Evolutionary conservation across 1,140 invertebrate genomes (phyloP), one percentile per base, ranked within the genome.

Genomic region (Carcinoscorpius rotundicauda): DNA sequence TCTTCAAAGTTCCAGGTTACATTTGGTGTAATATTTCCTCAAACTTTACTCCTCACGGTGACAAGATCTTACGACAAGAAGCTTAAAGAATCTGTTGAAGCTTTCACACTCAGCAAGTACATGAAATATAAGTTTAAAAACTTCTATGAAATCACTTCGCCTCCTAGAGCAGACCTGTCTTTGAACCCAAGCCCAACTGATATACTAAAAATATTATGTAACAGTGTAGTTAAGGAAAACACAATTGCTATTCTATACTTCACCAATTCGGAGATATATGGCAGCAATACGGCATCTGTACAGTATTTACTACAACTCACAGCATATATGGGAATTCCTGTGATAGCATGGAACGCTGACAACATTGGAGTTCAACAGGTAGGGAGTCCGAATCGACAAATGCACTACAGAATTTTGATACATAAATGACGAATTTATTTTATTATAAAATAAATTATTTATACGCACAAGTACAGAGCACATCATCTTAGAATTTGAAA

Each of bases 261-360:
- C 78, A 93, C 92, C 86, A 94, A 94, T 79, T 88, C 91, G 75
- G 91, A 94, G 81, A 80, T 83, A 70, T 87, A 87, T 69, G 91
- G 91, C 49, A 82, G 89, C 63, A 91, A 89, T 76, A 93, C 91
- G 59, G 91, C 91, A 64, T 93, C 91, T 60, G 89, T 89, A 50
- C 91, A 95, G 77, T 96, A 95, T 78, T 92, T 96, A 75, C 82
- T 95, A 58, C 91, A 95, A 79, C 79, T 95, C 69, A 89, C 91
- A 62, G 87, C 87, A 51, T 93, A 92, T 77, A 73, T 86, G 49
- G 86, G 88, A 48, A 88, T 92, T 64, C 88, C 92, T 67, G 91
- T 95, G 6, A 92, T 96, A 69, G 70, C 90, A 1, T 95, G 91
- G 91, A 95, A 95, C 76, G 90, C 91, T 3, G 91, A 95, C 75